These are phyloP conservation scores for Ferrisia virgata DNA, from an alignment of 2,888 invertebrate genomes.

Conservation along the genomic window DNA sequence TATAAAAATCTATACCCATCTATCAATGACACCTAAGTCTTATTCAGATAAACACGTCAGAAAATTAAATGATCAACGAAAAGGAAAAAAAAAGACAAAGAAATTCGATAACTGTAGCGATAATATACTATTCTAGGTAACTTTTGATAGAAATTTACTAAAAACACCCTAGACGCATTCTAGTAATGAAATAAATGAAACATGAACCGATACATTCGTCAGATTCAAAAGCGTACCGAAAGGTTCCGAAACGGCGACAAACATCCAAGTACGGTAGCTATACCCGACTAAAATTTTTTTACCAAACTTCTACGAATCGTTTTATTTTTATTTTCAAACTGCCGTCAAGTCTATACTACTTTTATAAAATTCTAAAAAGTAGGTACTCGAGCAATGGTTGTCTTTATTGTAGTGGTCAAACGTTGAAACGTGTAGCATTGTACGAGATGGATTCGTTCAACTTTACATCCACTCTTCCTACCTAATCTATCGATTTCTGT, in stretches of 20 bases:
- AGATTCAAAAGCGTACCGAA: neutral
- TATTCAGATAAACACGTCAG: too few relatives aligned
- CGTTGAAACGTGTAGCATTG: constrained; percentile 8
- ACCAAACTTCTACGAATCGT: neutral
- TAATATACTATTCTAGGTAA: too few relatives aligned
- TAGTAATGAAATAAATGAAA: neutral
- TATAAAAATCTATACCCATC: too few relatives aligned
- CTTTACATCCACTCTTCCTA: neutral
- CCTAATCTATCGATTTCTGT: constrained; percentile 37
- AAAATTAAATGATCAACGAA: too few relatives aligned
- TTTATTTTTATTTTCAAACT: neutral
- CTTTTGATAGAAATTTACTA: too few relatives aligned
- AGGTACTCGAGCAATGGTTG: neutral
- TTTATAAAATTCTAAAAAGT: neutral
- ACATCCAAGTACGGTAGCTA: neutral
- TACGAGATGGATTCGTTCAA: constrained; percentile 24
- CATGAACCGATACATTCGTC: neutral
- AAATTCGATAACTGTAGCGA: too few relatives aligned
- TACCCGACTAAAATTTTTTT: neutral
- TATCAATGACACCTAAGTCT: too few relatives aligned
- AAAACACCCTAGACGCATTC: neutral
- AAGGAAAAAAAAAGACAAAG: too few relatives aligned
- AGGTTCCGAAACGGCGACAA: neutral
- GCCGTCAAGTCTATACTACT: neutral
- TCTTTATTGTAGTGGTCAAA: constrained; percentile 16